These are phyloP conservation scores for Pygmarrhopalites habei DNA, from an alignment of 1,140 invertebrate genomes.

Conservation along the genomic window DNA sequence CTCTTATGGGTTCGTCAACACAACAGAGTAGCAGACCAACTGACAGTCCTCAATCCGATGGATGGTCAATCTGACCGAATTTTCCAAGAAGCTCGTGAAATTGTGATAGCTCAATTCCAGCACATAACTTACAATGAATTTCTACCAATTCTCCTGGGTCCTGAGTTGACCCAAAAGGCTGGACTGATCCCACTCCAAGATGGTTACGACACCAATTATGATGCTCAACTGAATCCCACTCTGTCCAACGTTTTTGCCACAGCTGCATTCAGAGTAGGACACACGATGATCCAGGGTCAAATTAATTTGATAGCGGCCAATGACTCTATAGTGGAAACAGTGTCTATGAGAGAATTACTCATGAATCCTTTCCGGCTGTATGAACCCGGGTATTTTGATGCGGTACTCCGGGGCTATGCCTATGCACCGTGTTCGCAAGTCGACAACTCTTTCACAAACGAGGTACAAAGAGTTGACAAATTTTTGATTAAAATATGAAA, in stretches of 20 bases:
- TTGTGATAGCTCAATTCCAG: constrained; percentile 52
- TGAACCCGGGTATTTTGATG: constrained; percentile 51
- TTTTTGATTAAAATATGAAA: no score
- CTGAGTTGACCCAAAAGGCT: constrained; percentile 45
- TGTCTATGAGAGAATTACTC: constrained; percentile 68
- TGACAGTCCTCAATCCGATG: constrained; percentile 70
- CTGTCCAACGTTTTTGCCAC: constrained; percentile 86
- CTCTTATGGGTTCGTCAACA: constrained; percentile 71
- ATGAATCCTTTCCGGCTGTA: constrained; percentile 78
- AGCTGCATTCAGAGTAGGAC: constrained; percentile 74
- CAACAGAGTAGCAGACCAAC: constrained; percentile 69
- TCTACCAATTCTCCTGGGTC: constrained; percentile 52
- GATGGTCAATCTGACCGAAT: constrained; percentile 79
- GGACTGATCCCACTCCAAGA: constrained; percentile 53
- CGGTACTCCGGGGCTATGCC: constrained; percentile 55
- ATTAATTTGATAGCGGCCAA: constrained; percentile 57
- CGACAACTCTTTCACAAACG: constrained; percentile 59
- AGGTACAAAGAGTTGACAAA: constrained; percentile 46
- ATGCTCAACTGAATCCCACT: constrained; percentile 63
- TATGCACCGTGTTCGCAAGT: constrained; percentile 59
- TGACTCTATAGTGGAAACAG: constrained; percentile 54
- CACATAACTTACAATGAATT: no score
- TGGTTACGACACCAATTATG: constrained; percentile 58
- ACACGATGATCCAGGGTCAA: constrained; percentile 46
- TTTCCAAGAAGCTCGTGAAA: constrained; percentile 77